Evolutionary conservation across 2,888 invertebrate species (phyloP), one percentile per base, ranked within the genome.

Genomic region (Idaea biselata): DNA sequence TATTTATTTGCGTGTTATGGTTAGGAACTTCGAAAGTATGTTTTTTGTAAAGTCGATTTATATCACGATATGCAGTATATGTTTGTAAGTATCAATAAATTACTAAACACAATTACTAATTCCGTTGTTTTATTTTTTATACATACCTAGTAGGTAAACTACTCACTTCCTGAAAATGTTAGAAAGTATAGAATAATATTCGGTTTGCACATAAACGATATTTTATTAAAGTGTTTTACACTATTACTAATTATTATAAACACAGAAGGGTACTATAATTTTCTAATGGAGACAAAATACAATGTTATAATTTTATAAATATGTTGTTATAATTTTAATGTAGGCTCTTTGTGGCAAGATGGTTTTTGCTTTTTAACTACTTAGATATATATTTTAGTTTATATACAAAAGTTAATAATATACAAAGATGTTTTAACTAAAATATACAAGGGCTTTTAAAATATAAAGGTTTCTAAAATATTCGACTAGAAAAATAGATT

Each of bases 181-280:
- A 63, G 62, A 64, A 64, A 25, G 25, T 1, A 5, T 25, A 25
- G n/a, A n/a, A 25, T 25, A 62, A 59, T 59, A 54, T 18, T 14
- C 3, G 54, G 4, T 63, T 65, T 77, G 75, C 78, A 77, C 75
- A 68, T 74, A 67, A 72, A 73, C 71, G 69, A 72, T 74, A 74
- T 70, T 73, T 73, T 70, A 74, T 73, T 73, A 56, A 71, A 69
- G 76, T 79, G 75, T 78, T 75, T 65, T 66, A 79, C 79, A 79
- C 76, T 70, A 56, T 69, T 73, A 69, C 62, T 59, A 61, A 14
- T 18, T 18, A 14, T 18, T 18, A 18, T 16, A 56, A 18, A 56
- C 14, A 18, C 56, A 18, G 18, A 16, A 18, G 56, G 18, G 56
- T 17, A 55, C 55, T 17, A 11, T 55, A 58, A 55, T 44, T 58